Conservation (phyloP, 2,888 invertebrate genomes). For the Tipula confusa region DNA sequence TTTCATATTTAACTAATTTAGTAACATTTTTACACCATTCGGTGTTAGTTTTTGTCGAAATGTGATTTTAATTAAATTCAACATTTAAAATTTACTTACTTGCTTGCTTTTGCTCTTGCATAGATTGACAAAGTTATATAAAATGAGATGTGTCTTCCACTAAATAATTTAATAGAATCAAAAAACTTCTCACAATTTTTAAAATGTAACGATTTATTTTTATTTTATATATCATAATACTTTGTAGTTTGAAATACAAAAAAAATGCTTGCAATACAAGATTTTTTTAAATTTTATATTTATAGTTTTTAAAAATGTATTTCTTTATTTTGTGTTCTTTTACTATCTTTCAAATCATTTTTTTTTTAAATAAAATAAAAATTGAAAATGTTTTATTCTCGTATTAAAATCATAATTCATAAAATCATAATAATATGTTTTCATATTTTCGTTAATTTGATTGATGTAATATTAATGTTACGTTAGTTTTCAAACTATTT, state of each 20-base stretch:
- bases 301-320: neutral
- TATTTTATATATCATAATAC: neutral
- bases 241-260: neutral
- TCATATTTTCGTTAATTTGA: neutral
- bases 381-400: neutral
- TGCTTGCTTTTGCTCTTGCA: neutral
- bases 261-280: neutral
- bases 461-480: conserved; percentile 25
- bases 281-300: neutral
- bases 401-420: neutral
- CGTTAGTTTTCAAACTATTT: neutral
- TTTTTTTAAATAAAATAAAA: no score
- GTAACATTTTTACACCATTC: no score
- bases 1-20: neutral
- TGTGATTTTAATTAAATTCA: neutral
- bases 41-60: no score
- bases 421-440: neutral
- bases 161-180: neutral
- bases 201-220: neutral
- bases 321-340: neutral
- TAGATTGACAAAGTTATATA: neutral
- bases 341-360: neutral
- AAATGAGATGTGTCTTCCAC: neutral
- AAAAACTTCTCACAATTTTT: neutral
- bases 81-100: neutral